These are phyloP conservation scores for Sycobia sp. DNA, from an alignment of 1,140 invertebrate genomes.

Conservation along the genomic window DNA sequence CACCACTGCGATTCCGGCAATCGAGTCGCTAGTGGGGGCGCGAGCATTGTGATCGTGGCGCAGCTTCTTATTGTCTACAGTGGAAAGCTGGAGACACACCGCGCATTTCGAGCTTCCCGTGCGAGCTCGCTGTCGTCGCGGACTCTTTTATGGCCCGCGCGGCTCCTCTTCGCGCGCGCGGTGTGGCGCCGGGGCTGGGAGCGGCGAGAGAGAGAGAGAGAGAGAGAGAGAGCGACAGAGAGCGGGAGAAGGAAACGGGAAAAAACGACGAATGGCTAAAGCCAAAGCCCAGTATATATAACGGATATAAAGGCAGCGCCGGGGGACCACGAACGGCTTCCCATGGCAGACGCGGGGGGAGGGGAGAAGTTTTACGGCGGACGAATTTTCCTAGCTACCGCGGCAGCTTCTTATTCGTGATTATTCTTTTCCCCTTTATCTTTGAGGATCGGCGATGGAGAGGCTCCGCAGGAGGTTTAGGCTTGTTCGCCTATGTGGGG, in stretches of 20 bases:
- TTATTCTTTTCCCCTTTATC: too few relatives aligned
- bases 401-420: too few relatives aligned
- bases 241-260: too few relatives aligned
- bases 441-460: too few relatives aligned
- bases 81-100: slow-evolving; percentile 24
- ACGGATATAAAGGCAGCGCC: slow-evolving; percentile 21
- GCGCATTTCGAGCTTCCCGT: slow-evolving; percentile 6
- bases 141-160: slow-evolving; percentile 25
- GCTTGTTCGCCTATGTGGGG: too few relatives aligned
- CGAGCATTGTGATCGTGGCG: slow-evolving; percentile 19
- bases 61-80: slow-evolving; percentile 25
- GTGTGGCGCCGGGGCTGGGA: too few relatives aligned
- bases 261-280: too few relatives aligned
- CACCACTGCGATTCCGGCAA: too few relatives aligned
- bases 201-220: slow-evolving; percentile 3
- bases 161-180: too few relatives aligned
- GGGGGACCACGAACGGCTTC: slow-evolving; percentile 1
- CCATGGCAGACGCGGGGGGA: background rate
- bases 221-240: slow-evolving; percentile 21
- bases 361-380: slow-evolving; percentile 7
- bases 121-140: slow-evolving; percentile 14
- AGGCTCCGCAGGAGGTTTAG: too few relatives aligned
- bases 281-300: slow-evolving; percentile 11
- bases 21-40: too few relatives aligned
- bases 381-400: slow-evolving; percentile 6